These are phyloP conservation scores for Gallinago media DNA, from an alignment of 2,113 vertebrate species.

Conservation along the genomic window DNA sequence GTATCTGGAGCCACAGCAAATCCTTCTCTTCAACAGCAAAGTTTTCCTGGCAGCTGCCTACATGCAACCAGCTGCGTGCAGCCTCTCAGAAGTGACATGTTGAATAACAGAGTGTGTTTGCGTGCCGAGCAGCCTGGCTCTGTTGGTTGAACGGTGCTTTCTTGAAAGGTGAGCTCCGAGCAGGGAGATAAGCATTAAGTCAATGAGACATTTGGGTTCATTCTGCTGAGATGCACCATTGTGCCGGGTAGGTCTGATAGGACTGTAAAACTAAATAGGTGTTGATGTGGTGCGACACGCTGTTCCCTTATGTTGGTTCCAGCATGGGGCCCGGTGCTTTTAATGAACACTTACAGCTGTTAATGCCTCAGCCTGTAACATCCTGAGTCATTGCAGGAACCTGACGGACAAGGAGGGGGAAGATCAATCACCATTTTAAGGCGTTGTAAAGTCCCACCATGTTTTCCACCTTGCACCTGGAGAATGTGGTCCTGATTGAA, in stretches of 20 bases:
- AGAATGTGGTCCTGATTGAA: neutral
- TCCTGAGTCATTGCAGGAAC: neutral
- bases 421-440: neutral
- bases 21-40: neutral
- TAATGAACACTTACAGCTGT: neutral
- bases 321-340: neutral
- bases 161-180: slow-evolving; percentile 10
- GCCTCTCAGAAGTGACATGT: neutral
- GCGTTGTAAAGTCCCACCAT: neutral
- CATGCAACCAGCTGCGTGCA: neutral
- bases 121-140: neutral
- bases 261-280: neutral
- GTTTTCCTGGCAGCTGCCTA: neutral
- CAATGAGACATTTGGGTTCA: neutral
- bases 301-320: slow-evolving; percentile 26
- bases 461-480: neutral
- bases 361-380: neutral
- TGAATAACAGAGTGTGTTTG: neutral
- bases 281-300: neutral
- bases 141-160: neutral
- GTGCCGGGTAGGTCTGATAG: neutral
- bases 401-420: neutral
- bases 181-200: neutral
- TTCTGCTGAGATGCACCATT: neutral
- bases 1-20: neutral